Evolutionary conservation across 2,888 invertebrate species (phyloP).

Genomic region (Stenolophus ochropezus): DNA sequence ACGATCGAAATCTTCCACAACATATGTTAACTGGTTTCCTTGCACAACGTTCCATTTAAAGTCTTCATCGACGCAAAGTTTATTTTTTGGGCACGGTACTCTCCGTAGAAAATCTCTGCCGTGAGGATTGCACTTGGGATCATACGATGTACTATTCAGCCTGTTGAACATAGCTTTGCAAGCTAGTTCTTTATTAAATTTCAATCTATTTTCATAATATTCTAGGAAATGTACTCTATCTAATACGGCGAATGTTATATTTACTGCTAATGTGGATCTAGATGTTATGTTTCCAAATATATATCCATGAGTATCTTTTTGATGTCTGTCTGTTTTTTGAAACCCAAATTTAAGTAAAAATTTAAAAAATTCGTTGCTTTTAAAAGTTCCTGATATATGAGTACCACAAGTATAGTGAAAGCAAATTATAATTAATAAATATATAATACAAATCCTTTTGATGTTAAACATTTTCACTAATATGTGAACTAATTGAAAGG

Average conservation of each 20-base stretch:
- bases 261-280: slow-evolving; percentile 78
- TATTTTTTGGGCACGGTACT: slow-evolving; percentile 87
- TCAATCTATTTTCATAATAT: slow-evolving; percentile 88
- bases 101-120: slow-evolving; percentile 87
- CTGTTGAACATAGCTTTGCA: slow-evolving; percentile 92
- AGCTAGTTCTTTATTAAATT: slow-evolving; percentile 81
- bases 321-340: slow-evolving; percentile 94
- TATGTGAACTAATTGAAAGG: slow-evolving; percentile 54
- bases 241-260: slow-evolving; percentile 90
- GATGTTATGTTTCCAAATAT: slow-evolving; percentile 97
- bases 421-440: slow-evolving; percentile 63
- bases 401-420: slow-evolving; percentile 68
- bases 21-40: slow-evolving; percentile 95
- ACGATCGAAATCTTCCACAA: slow-evolving; percentile 90
- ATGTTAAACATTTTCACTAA: slow-evolving; percentile 57
- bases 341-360: slow-evolving; percentile 97
- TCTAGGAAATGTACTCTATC: slow-evolving; percentile 92
- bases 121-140: slow-evolving; percentile 85
- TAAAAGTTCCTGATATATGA: slow-evolving; percentile 80
- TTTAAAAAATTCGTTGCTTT: slow-evolving; percentile 86
- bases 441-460: slow-evolving; percentile 63
- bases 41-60: slow-evolving; percentile 88
- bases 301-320: slow-evolving; percentile 91
- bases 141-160: slow-evolving; percentile 88
- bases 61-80: slow-evolving; percentile 91